Conservation (phyloP, 2,113 vertebrate species). For the Perca fluviatilis region DNA sequence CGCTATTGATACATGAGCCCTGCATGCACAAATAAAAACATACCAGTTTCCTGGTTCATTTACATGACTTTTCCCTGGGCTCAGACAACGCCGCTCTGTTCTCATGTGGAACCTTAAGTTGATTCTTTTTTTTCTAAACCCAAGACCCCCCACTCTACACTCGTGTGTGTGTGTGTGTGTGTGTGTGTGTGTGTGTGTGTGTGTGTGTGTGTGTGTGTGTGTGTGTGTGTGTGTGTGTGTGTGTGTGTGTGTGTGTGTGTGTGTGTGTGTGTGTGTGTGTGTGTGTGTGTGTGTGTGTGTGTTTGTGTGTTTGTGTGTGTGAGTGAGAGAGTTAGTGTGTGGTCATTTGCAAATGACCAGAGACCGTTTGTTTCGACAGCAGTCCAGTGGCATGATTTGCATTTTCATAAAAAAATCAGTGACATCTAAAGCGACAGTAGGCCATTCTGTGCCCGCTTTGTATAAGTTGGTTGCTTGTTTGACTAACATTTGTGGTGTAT, state of each 20-base stretch:
- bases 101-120: conserved; percentile 4
- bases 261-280: background rate
- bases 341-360: conserved; percentile 58
- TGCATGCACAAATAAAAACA: conserved; percentile 32
- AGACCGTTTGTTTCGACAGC: conserved; percentile 42
- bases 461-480: conserved; percentile 13
- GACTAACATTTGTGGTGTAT: conserved; percentile 1
- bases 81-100: conserved; percentile 52
- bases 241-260: background rate
- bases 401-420: conserved; percentile 59
- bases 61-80: conserved; percentile 60
- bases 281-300: background rate
- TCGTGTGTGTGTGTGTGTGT: background rate
- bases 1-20: conserved; percentile 51
- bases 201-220: background rate
- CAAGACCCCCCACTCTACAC: background rate
- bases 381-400: conserved; percentile 47
- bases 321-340: no score
- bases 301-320: background rate
- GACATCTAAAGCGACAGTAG: conserved; percentile 54
- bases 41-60: conserved; percentile 73
- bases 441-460: conserved; percentile 45
- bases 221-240: background rate
- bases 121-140: background rate
- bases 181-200: background rate